Conservation (phyloP, 2,113 vertebrate species). For the Etheostoma cragini region DNA sequence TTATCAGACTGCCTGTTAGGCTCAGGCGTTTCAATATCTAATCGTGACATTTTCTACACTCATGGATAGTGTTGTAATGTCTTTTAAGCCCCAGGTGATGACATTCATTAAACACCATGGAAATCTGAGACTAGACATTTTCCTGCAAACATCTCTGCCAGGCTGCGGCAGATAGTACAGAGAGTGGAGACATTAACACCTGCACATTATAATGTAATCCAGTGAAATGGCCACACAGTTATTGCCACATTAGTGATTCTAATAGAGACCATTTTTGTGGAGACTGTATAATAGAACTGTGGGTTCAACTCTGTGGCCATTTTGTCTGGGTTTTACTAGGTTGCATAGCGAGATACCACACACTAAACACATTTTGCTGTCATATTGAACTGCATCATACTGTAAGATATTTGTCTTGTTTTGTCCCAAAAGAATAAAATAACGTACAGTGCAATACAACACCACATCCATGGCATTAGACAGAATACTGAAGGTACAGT, state of each 20-base stretch:
- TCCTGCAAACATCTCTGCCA: conserved; percentile 28
- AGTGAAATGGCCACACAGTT: background rate
- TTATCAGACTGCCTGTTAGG: conserved; percentile 69
- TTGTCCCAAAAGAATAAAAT: background rate
- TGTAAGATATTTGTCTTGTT: background rate
- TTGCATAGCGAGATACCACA: background rate
- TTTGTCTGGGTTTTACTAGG: background rate
- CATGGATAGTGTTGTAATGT: conserved; percentile 66
- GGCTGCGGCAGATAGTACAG: conserved; percentile 19
- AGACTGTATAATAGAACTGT: background rate
- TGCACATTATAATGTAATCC: background rate
- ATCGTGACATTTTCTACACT: conserved; percentile 65
- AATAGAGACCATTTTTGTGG: background rate
- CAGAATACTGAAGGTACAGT: background rate
- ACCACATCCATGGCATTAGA: background rate
- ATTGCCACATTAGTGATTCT: background rate
- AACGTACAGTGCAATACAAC: background rate
- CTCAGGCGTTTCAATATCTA: conserved; percentile 43
- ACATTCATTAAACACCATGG: conserved; percentile 62
- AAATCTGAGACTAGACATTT: conserved; percentile 50
- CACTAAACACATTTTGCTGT: background rate
- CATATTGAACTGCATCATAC: background rate
- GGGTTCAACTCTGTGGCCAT: background rate
- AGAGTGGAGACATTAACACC: conserved; percentile 20
- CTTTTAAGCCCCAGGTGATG: conserved; percentile 55